Evolutionary conservation across 2,113 vertebrate species (phyloP).

Genomic region (Zosterops japonicus): DNA sequence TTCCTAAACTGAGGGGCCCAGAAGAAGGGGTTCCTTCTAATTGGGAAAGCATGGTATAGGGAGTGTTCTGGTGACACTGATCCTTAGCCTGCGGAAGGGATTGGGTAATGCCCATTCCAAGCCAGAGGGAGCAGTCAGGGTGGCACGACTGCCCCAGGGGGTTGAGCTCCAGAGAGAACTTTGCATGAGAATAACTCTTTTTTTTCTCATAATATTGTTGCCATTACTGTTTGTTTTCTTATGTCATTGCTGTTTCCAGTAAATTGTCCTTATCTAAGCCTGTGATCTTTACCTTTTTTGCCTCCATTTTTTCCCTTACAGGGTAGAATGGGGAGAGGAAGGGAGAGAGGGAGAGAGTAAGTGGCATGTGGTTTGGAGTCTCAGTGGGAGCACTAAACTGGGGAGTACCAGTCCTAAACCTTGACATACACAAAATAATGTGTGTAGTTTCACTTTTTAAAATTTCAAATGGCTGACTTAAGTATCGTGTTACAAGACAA

Average conservation of each 20-base stretch:
- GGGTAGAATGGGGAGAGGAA: background rate
- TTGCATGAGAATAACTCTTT: background rate
- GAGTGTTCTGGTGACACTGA: background rate
- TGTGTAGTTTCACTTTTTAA: background rate
- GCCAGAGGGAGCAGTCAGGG: background rate
- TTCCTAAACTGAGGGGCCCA: too few species aligned
- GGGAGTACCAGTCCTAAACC: background rate
- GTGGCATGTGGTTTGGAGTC: background rate
- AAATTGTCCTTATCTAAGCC: background rate
- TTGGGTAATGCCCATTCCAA: accelerated
- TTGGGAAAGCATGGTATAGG: background rate
- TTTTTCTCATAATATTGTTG: background rate
- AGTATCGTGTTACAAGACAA: background rate
- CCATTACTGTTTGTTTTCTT: background rate
- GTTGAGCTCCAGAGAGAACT: background rate
- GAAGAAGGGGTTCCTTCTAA: too few species aligned
- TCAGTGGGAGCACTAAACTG: background rate
- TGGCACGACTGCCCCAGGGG: accelerated
- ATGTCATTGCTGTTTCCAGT: background rate
- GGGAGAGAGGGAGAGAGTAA: background rate
- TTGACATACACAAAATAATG: background rate
- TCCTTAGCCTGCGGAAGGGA: background rate
- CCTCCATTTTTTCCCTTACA: background rate
- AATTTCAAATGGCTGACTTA: background rate
- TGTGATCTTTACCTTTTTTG: background rate